phyloP scores from a whole-genome alignment of 2,888 invertebrate species.

The Plebejus melissa region DNA sequence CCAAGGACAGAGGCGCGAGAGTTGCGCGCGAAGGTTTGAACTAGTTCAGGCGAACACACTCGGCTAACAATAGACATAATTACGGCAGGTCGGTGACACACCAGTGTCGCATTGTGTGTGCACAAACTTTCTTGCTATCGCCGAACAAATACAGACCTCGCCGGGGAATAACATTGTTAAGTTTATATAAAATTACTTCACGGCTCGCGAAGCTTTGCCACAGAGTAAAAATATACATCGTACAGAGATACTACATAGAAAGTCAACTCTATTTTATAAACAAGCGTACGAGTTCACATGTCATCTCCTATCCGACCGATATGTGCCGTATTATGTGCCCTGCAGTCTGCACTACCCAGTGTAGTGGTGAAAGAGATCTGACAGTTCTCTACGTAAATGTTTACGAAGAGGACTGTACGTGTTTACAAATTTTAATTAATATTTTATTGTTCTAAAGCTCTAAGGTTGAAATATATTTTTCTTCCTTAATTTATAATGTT shows the following conservation, averaged over 20 bases:
- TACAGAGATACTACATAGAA: not conserved
- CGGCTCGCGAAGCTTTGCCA: not conserved
- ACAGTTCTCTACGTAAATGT: too few species aligned
- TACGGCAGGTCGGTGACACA: slow-evolving; percentile 33
- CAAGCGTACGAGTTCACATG: too few species aligned
- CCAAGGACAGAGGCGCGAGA: not conserved
- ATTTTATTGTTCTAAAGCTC: too few species aligned
- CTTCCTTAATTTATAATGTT: too few species aligned
- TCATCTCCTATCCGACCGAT: too few species aligned
- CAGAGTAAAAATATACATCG: not conserved
- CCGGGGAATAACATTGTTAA: slow-evolving; percentile 16
- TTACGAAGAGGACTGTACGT: too few species aligned
- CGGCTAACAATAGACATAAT: slow-evolving; percentile 36
- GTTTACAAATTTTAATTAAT: too few species aligned
- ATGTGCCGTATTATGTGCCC: too few species aligned
- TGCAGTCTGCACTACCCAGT: too few species aligned
- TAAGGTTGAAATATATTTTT: too few species aligned
- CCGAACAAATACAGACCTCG: slow-evolving; percentile 23
- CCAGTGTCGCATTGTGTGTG: slow-evolving; percentile 28
- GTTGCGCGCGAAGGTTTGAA: not conserved
- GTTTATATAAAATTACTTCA: slow-evolving; percentile 19
- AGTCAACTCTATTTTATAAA: not conserved
- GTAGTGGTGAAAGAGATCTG: too few species aligned
- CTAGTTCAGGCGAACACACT: slow-evolving; percentile 28
- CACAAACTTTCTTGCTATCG: slow-evolving; percentile 28